Conservation (phyloP, 2,113 vertebrate genomes). For the Chloropsis cyanopogon region DNA sequence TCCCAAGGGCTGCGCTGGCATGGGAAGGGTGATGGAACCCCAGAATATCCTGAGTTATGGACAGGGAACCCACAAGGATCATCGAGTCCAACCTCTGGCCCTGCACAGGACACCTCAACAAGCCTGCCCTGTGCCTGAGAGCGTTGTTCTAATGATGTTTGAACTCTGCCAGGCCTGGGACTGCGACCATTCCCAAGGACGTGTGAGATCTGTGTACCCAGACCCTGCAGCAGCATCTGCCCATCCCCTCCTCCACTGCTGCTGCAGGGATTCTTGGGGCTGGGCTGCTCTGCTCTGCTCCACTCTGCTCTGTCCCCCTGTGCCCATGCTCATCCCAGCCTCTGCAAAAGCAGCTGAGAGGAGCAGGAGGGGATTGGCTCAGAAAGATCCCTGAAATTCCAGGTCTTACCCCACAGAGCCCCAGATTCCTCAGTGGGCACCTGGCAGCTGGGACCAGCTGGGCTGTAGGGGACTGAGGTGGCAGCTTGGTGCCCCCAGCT, state of each 20-base stretch:
- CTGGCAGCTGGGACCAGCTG: background rate
- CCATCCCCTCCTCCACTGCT: background rate
- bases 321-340: background rate
- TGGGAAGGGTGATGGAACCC: too few relatives aligned
- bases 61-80: too few relatives aligned
- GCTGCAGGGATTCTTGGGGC: background rate
- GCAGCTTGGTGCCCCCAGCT: background rate
- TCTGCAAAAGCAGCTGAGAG: background rate
- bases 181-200: background rate
- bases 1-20: too few relatives aligned
- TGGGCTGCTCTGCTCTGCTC: background rate
- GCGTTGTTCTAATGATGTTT: too few relatives aligned
- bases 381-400: background rate
- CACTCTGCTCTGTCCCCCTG: background rate
- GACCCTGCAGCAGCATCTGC: background rate
- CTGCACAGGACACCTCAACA: too few relatives aligned
- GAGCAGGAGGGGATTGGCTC: background rate
- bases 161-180: background rate
- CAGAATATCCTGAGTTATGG: too few relatives aligned
- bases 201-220: background rate
- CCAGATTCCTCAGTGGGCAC: accelerated
- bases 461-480: accelerated
- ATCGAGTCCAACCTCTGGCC: too few relatives aligned
- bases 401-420: accelerated
- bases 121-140: too few relatives aligned